phyloP scores from a whole-genome alignment of 2,797 vertebrate genomes.

The Anguilla anguilla region DNA sequence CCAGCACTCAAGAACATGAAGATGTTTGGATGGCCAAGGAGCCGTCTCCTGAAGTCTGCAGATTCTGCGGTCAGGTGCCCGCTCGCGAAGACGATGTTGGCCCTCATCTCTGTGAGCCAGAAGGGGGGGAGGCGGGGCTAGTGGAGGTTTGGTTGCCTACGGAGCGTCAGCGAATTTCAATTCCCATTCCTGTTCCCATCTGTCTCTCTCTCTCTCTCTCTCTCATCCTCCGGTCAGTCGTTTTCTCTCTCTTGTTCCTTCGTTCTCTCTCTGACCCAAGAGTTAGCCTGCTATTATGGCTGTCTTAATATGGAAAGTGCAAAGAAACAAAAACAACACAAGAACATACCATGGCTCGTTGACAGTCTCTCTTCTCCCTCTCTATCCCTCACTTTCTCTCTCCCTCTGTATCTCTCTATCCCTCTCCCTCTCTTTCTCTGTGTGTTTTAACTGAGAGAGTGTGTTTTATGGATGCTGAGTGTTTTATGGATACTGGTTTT shows the following conservation, averaged over 20 bases:
- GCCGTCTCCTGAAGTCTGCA: background rate
- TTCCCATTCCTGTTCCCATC: background rate
- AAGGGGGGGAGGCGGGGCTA: background rate
- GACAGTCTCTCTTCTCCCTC: slow-evolving; percentile 17
- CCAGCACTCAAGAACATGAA: background rate
- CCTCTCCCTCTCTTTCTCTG: slow-evolving; percentile 2
- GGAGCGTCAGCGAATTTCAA: background rate
- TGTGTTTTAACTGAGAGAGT: too few relatives aligned
- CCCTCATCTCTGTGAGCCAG: background rate
- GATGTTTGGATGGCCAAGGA: background rate
- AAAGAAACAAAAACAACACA: slow-evolving; percentile 35
- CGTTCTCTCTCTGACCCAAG: background rate
- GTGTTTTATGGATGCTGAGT: too few relatives aligned
- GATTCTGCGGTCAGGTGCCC: background rate
- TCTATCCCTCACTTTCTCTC: slow-evolving; percentile 6
- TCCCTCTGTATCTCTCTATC: slow-evolving; percentile 11
- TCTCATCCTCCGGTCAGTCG: background rate
- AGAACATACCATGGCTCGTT: slow-evolving; percentile 36
- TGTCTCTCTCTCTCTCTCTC: background rate
- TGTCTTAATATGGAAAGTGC: slow-evolving; percentile 29
- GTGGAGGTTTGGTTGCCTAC: background rate
- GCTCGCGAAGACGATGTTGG: background rate
- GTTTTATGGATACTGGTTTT: too few relatives aligned
- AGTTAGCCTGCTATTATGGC: slow-evolving; percentile 34
- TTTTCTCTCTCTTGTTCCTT: background rate